Evolutionary conservation across 2,888 invertebrate genomes (phyloP).

Genomic region (Venustoraphidia nigricollis): DNA sequence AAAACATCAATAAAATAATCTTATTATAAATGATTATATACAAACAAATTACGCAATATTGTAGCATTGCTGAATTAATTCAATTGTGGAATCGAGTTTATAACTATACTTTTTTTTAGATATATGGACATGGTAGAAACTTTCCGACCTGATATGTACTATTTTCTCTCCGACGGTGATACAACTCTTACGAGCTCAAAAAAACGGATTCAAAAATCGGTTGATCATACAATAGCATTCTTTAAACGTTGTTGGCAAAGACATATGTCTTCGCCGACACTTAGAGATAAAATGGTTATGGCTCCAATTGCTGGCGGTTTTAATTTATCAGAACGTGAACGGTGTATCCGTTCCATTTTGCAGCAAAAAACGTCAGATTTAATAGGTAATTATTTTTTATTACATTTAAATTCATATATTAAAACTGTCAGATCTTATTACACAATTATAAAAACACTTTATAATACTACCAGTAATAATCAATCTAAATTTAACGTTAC

Average conservation of each 20-base stretch:
- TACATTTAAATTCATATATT: no score
- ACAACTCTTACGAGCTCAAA: conserved; percentile 46
- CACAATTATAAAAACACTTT: no score
- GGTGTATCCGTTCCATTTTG: conserved; percentile 44
- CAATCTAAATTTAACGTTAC: no score
- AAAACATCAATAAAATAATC: no score
- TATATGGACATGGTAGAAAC: conserved; percentile 66
- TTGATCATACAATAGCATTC: conserved; percentile 49
- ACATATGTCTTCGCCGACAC: conserved; percentile 38
- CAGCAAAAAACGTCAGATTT: conserved; percentile 23
- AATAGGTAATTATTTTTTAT: no score
- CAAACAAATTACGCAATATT: no score
- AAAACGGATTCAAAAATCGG: conserved; percentile 57
- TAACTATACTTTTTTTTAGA: conserved; percentile 21
- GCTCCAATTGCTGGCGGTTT: conserved; percentile 66
- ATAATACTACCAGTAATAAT: no score
- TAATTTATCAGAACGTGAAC: conserved; percentile 42
- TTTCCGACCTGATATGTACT: conserved; percentile 68
- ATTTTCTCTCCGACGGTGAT: conserved; percentile 65
- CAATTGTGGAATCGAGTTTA: background rate
- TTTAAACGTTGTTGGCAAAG: conserved; percentile 52
- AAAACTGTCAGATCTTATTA: no score
- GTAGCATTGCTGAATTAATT: no score
- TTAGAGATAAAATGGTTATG: conserved; percentile 36
- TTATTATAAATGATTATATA: no score